phyloP scores from a whole-genome alignment of 2,888 invertebrate species.

The Cancer borealis region DNA sequence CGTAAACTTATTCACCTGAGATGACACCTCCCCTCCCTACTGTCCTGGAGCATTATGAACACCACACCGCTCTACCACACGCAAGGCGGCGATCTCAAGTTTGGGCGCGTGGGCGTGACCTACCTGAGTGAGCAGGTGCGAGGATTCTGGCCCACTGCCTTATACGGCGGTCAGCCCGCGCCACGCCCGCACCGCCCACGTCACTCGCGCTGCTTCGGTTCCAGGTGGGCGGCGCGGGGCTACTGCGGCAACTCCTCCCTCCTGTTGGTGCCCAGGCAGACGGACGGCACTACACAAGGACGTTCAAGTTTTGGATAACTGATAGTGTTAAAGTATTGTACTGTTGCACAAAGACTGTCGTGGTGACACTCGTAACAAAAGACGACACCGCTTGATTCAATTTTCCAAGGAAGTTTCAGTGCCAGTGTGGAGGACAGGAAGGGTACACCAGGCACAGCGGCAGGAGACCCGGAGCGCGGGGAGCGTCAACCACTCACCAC shows the following conservation, averaged over 20 bases:
- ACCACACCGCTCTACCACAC: not conserved
- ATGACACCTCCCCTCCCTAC: not conserved
- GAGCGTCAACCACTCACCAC: not conserved
- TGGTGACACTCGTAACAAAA: not conserved
- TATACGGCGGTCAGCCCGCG: slow-evolving; percentile 42
- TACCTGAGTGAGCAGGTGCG: slow-evolving; percentile 48
- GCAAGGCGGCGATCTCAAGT: not conserved
- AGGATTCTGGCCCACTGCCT: slow-evolving; percentile 24
- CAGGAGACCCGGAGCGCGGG: not conserved
- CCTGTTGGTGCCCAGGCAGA: not conserved
- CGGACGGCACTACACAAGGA: slow-evolving; percentile 17
- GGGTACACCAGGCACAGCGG: not conserved
- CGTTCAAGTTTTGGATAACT: not conserved
- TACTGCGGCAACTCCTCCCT: slow-evolving; percentile 8
- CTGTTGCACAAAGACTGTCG: not conserved
- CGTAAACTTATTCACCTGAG: not conserved
- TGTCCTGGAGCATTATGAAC: not conserved
- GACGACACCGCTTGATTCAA: not conserved
- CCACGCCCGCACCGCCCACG: slow-evolving; percentile 47
- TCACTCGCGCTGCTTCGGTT: slow-evolving; percentile 8
- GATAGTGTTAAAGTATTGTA: not conserved
- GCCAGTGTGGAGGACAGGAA: not conserved
- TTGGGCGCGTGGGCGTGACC: slow-evolving; percentile 27
- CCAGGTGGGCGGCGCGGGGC: slow-evolving; percentile 40
- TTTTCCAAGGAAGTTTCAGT: not conserved